Evolutionary conservation across 2,113 vertebrate species (phyloP).

Genomic region (Nannospalax galili): DNA sequence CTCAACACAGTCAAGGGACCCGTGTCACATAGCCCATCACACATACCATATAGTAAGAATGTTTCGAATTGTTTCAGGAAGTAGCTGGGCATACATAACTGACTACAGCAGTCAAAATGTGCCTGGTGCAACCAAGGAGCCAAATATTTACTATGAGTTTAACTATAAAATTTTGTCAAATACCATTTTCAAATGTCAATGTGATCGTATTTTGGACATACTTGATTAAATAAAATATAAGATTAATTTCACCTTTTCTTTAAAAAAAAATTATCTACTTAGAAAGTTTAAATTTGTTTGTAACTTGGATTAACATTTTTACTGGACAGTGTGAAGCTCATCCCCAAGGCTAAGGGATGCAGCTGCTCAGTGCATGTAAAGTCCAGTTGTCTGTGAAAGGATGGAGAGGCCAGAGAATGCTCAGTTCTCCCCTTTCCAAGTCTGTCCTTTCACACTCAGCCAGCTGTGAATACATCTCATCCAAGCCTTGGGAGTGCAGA

Average conservation of each 20-base stretch:
- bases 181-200: slow-evolving; percentile 4
- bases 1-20: neutral
- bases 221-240: neutral
- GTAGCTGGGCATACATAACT: too few species aligned
- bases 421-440: neutral
- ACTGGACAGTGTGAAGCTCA: neutral
- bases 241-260: neutral
- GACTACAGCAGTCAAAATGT: neutral
- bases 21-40: neutral
- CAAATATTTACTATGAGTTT: neutral
- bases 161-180: neutral
- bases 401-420: neutral
- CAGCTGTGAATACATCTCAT: neutral
- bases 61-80: too few species aligned
- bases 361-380: neutral
- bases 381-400: rapidly evolving
- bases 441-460: neutral
- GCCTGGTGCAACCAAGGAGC: neutral
- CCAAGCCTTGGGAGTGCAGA: neutral
- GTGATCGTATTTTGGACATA: neutral
- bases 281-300: neutral
- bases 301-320: neutral
- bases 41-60: neutral
- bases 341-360: neutral
- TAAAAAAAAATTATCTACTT: neutral